These are phyloP conservation scores for Stenoptilia bipunctidactyla DNA, from an alignment of 2,888 invertebrate genomes.

Conservation along the genomic window DNA sequence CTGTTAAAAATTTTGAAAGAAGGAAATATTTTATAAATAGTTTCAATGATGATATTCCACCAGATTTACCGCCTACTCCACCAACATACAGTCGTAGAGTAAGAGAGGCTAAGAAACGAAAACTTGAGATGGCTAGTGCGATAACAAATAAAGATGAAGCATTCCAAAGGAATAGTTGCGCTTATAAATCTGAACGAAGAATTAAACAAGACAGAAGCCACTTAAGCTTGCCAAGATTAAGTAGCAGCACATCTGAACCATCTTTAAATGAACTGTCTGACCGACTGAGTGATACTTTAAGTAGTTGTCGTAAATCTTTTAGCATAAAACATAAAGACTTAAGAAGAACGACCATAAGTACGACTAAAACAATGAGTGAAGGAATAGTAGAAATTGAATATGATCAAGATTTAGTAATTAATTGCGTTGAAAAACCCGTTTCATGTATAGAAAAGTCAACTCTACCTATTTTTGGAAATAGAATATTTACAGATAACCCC, in stretches of 20 bases:
- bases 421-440: constrained; percentile 49
- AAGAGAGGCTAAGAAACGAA: constrained; percentile 58
- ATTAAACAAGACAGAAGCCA: constrained; percentile 38
- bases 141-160: constrained; percentile 28
- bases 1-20: constrained; percentile 41
- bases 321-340: constrained; percentile 24
- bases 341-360: constrained; percentile 33
- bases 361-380: constrained; percentile 54
- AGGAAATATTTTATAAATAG: constrained; percentile 34
- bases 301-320: constrained; percentile 38
- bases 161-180: constrained; percentile 43
- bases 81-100: constrained; percentile 59
- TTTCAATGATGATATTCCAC: constrained; percentile 41
- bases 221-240: constrained; percentile 32
- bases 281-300: constrained; percentile 35
- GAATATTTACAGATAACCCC: constrained; percentile 59
- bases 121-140: constrained; percentile 50
- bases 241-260: constrained; percentile 53
- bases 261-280: constrained; percentile 50
- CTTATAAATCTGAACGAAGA: constrained; percentile 54
- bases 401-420: constrained; percentile 51
- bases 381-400: constrained; percentile 73
- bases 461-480: constrained; percentile 60
- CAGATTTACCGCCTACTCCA: constrained; percentile 51
- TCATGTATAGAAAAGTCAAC: constrained; percentile 44